These are phyloP conservation scores for Chironomus tepperi DNA, from an alignment of 1,140 invertebrate genomes.

Conservation along the genomic window DNA sequence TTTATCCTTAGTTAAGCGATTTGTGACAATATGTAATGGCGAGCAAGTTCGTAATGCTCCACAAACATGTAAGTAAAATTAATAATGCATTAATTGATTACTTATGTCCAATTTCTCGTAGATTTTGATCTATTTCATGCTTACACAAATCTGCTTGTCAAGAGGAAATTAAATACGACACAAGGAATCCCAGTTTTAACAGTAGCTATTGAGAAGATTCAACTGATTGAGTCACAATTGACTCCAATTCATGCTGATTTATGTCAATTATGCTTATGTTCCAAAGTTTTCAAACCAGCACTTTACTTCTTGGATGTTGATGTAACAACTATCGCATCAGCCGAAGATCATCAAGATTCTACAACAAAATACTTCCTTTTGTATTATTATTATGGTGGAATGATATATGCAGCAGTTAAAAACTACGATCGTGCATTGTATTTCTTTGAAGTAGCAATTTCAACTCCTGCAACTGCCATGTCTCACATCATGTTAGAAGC, in stretches of 20 bases:
- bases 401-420: constrained; percentile 90
- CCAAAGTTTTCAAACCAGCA: constrained; percentile 89
- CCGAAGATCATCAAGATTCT: constrained; percentile 76
- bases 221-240: constrained; percentile 75
- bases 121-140: constrained; percentile 83
- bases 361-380: constrained; percentile 86
- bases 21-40: constrained; percentile 73
- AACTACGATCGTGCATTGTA: constrained; percentile 88
- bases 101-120: constrained; percentile 41
- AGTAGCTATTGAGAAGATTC: constrained; percentile 82
- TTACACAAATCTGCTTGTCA: constrained; percentile 67
- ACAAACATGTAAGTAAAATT: constrained; percentile 65
- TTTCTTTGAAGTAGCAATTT: constrained; percentile 91
- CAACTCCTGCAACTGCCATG: constrained; percentile 84
- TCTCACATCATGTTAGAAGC: constrained; percentile 95
- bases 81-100: not conserved
- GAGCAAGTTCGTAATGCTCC: constrained; percentile 79
- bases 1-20: constrained; percentile 52
- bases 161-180: constrained; percentile 61
- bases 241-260: constrained; percentile 91
- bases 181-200: constrained; percentile 75
- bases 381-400: constrained; percentile 96
- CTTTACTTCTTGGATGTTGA: constrained; percentile 82
- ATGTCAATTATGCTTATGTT: constrained; percentile 81
- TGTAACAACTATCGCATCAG: constrained; percentile 76